Base-by-base conservation (phyloP, 2,113 vertebrate genomes). In the Tetraodon nigroviridis region DNA sequence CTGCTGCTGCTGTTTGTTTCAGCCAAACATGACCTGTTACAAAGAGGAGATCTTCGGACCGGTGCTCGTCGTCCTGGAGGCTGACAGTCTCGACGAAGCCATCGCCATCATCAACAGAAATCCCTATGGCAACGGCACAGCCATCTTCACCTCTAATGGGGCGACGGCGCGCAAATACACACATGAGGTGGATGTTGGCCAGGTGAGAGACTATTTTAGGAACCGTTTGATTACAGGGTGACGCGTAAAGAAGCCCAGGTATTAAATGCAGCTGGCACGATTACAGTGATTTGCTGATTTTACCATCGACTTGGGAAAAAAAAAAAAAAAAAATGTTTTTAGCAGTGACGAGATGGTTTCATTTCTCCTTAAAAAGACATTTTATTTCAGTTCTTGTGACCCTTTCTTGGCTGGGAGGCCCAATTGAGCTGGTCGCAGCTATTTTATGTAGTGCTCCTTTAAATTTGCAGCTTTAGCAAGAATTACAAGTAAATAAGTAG, bases 21-120 rank as follows among this genome's bases (percentile, higher is more conserved):
- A 99, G 97, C 86, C 95, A 47, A 61, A 86, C 67, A 99, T 99
- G 95, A 94, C 88, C 46, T 98, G 96, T 79, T 99, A 99, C 75
- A 95, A 62, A 74, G 95, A 99, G 57, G 96, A 98, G 86, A 97
- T 99, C 84, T 99, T 99, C 74, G 96, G 97, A 15, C 97, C 97
- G 0, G 96, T 99, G 47, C 89, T 99, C 17, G 87, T 98, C 37
- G 91, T 98, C 59, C 76, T 98, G 71, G 94, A 96, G 83, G 93
- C 92, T 5, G 92, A 93, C 13, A 91, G 67, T 60, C 83, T 99
- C 29, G 94, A 98, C 60, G 93, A 99, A 49, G 97, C 96, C 47
- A 94, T 99, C 63, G 69, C 91, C 72, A 74, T 98, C 11, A 92
- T 99, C 74, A 99, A 99, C 83, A 85, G 57, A 0, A 99, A 98